Evolutionary conservation across 2,888 invertebrate species (phyloP).

Genomic region (Syritta pipiens): DNA sequence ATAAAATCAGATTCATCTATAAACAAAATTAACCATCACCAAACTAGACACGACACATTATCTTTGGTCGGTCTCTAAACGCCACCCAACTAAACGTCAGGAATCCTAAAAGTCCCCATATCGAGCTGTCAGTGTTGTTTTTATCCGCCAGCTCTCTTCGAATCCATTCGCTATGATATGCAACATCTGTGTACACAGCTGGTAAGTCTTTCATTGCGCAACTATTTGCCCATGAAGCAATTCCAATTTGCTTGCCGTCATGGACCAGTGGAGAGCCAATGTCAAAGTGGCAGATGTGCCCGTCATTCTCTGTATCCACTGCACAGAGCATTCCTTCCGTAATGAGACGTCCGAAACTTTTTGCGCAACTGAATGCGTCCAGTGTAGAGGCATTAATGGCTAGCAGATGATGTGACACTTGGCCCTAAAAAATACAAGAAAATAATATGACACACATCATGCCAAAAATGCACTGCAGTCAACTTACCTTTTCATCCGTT

Average conservation of each 20-base stretch:
- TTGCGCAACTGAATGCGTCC: slow-evolving; percentile 16
- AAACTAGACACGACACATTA: background rate
- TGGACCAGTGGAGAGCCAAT: slow-evolving; percentile 40
- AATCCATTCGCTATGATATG: slow-evolving; percentile 72
- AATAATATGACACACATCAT: background rate
- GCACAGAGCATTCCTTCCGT: slow-evolving; percentile 46
- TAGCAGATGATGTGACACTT: slow-evolving; percentile 32
- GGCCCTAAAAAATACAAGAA: slow-evolving; percentile 7
- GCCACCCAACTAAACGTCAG: slow-evolving; percentile 73
- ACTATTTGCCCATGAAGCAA: slow-evolving; percentile 34
- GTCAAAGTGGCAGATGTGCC: slow-evolving; percentile 35
- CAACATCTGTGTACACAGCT: slow-evolving; percentile 69
- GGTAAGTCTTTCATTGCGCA: slow-evolving; percentile 27
- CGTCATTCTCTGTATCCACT: background rate
- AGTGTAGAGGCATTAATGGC: slow-evolving; percentile 39
- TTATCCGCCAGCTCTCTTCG: slow-evolving; percentile 71
- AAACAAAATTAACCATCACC: background rate
- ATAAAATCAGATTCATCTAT: slow-evolving; percentile 51
- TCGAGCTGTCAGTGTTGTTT: slow-evolving; percentile 73
- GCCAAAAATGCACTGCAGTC: background rate
- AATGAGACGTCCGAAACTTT: slow-evolving; percentile 20
- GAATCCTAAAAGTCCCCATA: slow-evolving; percentile 75
- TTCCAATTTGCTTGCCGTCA: slow-evolving; percentile 41
- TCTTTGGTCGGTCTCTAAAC: slow-evolving; percentile 49
- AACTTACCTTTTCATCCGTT: slow-evolving; percentile 26